Percentiles rank a stretch among this genome's conserved stretches.
Conservation (phyloP, 2,888 invertebrate species). For the Myopa testacea region DNA sequence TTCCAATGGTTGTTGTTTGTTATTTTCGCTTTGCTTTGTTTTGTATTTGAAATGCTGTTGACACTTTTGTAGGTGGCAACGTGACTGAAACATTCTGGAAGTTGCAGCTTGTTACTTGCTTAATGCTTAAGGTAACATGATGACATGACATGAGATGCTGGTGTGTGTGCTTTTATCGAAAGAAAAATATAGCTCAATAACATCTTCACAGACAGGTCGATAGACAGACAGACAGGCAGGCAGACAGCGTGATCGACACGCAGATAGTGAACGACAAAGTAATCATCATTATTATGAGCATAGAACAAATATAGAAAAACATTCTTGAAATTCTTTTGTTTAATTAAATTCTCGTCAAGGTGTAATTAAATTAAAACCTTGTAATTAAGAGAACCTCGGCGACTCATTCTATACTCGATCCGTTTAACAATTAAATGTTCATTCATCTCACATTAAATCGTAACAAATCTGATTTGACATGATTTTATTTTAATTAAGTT, state of each 20-base stretch:
- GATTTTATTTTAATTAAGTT: no score
- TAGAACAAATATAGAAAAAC: background rate
- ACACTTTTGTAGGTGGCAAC: slow-evolving; percentile 9
- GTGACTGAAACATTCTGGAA: background rate
- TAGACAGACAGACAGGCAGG: no score
- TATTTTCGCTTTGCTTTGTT: background rate
- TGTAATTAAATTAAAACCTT: no score
- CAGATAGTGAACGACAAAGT: background rate
- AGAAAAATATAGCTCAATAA: background rate
- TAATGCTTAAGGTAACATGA: background rate
- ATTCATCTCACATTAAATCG: no score
- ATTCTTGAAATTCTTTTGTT: background rate
- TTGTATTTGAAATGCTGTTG: background rate
- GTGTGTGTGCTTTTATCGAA: background rate
- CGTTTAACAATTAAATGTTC: no score
- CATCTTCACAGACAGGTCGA: no score
- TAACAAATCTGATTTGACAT: no score
- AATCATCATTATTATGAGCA: background rate
- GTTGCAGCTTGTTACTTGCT: background rate
- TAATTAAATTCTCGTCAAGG: background rate
- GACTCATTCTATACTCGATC: no score
- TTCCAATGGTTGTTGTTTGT: background rate
- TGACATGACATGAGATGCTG: no score
- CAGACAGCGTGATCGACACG: background rate
- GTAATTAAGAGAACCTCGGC: no score